Evolutionary conservation across 2,888 invertebrate species (phyloP).

Genomic region (Tipula confusa): DNA sequence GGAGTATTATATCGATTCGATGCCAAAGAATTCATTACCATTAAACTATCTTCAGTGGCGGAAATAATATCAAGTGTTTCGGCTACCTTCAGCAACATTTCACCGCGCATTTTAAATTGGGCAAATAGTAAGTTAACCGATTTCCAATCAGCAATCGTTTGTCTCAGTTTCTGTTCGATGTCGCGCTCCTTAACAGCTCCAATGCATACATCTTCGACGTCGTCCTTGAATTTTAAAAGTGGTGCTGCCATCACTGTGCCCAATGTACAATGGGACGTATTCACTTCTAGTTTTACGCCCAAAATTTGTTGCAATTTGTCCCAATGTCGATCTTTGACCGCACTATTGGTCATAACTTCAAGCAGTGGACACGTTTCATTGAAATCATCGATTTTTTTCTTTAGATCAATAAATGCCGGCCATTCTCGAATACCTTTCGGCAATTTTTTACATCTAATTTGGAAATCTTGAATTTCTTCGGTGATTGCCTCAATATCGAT

Average conservation of each 20-base stretch:
- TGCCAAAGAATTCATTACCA: conserved; percentile 78
- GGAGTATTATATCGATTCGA: conserved; percentile 84
- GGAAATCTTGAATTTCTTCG: conserved; percentile 75
- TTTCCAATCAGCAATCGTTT: conserved; percentile 77
- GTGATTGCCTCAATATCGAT: conserved; percentile 80
- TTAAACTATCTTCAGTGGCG: conserved; percentile 76
- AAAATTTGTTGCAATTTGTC: conserved; percentile 54
- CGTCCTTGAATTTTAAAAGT: conserved; percentile 74
- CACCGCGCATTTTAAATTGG: conserved; percentile 75
- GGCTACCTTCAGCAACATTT: conserved; percentile 68
- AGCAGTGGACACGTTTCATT: conserved; percentile 81
- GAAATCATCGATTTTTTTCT: conserved; percentile 86
- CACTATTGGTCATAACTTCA: conserved; percentile 83
- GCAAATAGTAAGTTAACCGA: conserved; percentile 66
- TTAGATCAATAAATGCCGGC: conserved; percentile 81
- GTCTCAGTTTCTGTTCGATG: conserved; percentile 81
- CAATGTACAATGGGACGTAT: conserved; percentile 73
- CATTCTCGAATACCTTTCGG: conserved; percentile 83
- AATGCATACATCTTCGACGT: conserved; percentile 87
- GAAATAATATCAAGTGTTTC: conserved; percentile 75
- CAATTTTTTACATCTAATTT: conserved; percentile 75
- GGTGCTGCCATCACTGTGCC: conserved; percentile 82
- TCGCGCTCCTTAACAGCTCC: conserved; percentile 87
- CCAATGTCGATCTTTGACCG: conserved; percentile 82
- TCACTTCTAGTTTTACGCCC: conserved; percentile 68